Conservation (phyloP, 2,888 invertebrate genomes). For the Orchesella flavescens region DNA sequence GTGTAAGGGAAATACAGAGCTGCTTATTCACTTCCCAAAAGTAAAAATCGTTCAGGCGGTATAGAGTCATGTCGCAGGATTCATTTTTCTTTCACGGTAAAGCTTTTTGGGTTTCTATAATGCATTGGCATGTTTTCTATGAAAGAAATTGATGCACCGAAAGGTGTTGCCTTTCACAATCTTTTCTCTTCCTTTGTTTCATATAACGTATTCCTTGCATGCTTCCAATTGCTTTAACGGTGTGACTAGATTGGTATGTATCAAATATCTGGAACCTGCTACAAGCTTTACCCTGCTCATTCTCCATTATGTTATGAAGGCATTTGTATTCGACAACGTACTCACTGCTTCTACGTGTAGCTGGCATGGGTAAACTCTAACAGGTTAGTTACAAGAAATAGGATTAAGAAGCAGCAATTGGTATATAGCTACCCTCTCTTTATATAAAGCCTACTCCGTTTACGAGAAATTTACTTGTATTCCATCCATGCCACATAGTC, state of each 20-base stretch:
- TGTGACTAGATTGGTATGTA: conserved; percentile 55
- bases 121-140: not conserved
- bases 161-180: conserved; percentile 3
- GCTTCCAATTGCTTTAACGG: conserved; percentile 54
- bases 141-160: not conserved
- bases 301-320: conserved; percentile 40
- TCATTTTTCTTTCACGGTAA: conserved; percentile 15
- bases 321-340: conserved; percentile 47
- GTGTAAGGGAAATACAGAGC: not conserved
- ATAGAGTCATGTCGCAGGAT: not conserved
- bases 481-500: not conserved
- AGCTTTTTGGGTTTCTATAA: too few relatives aligned
- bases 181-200: conserved; percentile 14
- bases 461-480: conserved; percentile 19
- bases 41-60: not conserved
- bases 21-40: not conserved
- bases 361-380: conserved; percentile 28
- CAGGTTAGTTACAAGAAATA: conserved; percentile 40
- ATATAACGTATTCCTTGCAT: conserved; percentile 37
- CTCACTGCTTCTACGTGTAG: not conserved
- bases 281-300: conserved; percentile 24
- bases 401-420: conserved; percentile 15
- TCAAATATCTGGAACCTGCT: conserved; percentile 51
- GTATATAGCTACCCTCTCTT: not conserved
- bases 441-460: conserved; percentile 18